A percentile compares a stretch with the other conserved stretches of the same genome.
Evolutionary conservation across 2,888 invertebrate species (phyloP).

Genomic region (Eupithecia exiguata): DNA sequence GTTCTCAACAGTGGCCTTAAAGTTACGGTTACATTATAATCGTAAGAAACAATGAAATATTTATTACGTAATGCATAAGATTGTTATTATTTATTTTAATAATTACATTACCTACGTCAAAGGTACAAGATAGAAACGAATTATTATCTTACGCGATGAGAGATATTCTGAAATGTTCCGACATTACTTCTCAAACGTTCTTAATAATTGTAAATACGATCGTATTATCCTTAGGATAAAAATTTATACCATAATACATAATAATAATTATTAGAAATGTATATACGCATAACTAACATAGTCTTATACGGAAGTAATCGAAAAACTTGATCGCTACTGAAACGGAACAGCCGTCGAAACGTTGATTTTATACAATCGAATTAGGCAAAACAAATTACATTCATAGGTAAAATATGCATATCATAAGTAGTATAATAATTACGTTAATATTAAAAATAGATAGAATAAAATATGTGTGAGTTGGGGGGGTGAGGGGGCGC

Average conservation of each 20-base stretch:
- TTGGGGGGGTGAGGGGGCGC: conserved; percentile 78
- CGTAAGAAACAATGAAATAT: conserved; percentile 83
- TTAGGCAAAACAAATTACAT: conserved; percentile 83
- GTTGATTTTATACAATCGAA: conserved; percentile 83
- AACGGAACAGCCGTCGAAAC: conserved; percentile 78
- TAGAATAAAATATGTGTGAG: conserved; percentile 82
- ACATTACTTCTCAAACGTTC: conserved; percentile 77
- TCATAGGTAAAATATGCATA: conserved; percentile 81
- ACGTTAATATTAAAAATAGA: conserved; percentile 83
- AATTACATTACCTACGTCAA: conserved; percentile 83
- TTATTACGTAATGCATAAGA: conserved; percentile 83
- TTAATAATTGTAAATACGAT: conserved; percentile 80
- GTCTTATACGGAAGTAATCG: conserved; percentile 82
- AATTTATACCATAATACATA: conserved; percentile 81
- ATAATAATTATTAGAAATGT: conserved; percentile 79
- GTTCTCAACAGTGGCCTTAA: conserved; percentile 80
- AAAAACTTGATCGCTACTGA: conserved; percentile 78
- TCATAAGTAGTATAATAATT: conserved; percentile 81
- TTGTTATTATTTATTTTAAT: conserved; percentile 75
- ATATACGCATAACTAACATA: conserved; percentile 82
- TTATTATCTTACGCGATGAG: conserved; percentile 82
- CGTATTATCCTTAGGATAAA: conserved; percentile 83
- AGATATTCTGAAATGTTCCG: conserved; percentile 81
- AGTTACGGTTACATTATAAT: conserved; percentile 79
- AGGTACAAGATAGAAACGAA: conserved; percentile 83